These are phyloP conservation scores for Atethmia centrago DNA, from an alignment of 2,888 invertebrate genomes.

Conservation along the genomic window DNA sequence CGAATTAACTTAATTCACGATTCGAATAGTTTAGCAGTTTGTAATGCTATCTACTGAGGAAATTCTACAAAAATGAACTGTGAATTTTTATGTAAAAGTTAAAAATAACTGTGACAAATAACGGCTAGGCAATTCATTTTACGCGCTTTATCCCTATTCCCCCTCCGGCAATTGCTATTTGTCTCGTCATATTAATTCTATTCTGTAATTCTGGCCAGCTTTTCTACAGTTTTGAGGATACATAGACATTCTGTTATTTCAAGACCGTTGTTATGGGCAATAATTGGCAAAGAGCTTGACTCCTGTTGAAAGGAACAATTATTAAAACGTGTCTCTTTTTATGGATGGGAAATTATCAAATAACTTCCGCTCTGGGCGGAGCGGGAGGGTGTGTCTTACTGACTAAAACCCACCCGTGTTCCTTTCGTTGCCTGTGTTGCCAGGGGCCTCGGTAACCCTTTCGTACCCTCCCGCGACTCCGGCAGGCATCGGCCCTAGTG, in stretches of 20 bases:
- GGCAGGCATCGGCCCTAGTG: too few species aligned
- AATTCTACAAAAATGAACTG: conserved; percentile 3
- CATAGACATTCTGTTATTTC: conserved; percentile 33
- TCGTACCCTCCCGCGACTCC: too few species aligned
- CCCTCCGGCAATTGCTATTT: conserved; percentile 13
- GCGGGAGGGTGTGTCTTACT: too few species aligned
- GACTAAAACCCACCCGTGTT: too few species aligned
- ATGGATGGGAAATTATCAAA: too few species aligned
- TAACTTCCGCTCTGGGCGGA: too few species aligned
- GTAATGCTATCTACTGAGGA: conserved; percentile 1
- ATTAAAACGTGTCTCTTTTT: too few species aligned
- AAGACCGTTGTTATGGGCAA: conserved; percentile 18
- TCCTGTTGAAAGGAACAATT: conserved; percentile 6
- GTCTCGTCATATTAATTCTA: conserved; percentile 26
- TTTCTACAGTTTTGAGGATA: conserved; percentile 13
- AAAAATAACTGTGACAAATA: conserved; percentile 24
- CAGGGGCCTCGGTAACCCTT: too few species aligned
- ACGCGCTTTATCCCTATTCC: conserved; percentile 29
- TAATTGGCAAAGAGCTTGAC: background rate
- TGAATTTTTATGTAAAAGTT: conserved; percentile 4
- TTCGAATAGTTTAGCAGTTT: background rate
- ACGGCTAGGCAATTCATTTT: conserved; percentile 30
- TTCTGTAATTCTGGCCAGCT: conserved; percentile 12
- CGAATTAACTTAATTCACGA: conserved; percentile 1
- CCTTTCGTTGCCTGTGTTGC: too few species aligned